Percentiles rank a stretch among this genome's conserved stretches.
phyloP scores from a whole-genome alignment of 2,113 vertebrate species.

The Urocolius indicus region DNA sequence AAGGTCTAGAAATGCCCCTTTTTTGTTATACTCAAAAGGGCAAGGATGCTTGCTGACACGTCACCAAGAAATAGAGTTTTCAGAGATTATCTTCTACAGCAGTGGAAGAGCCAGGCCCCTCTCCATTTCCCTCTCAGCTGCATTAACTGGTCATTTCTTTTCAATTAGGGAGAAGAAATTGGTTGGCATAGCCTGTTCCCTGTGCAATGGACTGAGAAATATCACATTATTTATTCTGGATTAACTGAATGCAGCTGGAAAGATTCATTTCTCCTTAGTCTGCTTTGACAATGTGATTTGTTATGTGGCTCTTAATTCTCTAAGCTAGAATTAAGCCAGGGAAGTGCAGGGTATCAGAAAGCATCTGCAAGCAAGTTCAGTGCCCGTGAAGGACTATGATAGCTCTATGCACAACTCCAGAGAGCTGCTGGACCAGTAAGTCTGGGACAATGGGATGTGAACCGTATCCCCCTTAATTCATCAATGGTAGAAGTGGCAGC shows the following conservation, averaged over 20 bases:
- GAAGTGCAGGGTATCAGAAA: background rate
- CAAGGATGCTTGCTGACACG: background rate
- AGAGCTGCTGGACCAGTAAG: background rate
- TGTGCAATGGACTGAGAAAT: slow-evolving; percentile 31
- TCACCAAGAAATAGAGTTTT: background rate
- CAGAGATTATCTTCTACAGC: background rate
- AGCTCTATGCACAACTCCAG: background rate
- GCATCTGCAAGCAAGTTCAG: background rate
- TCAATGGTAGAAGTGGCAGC: background rate
- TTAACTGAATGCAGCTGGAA: slow-evolving; percentile 7
- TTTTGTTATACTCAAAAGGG: background rate
- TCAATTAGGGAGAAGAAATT: slow-evolving; percentile 38
- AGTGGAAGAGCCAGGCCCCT: background rate
- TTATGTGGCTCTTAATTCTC: background rate
- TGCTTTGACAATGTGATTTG: slow-evolving; percentile 48
- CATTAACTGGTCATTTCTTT: slow-evolving; percentile 20
- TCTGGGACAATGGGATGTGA: background rate
- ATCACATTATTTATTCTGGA: slow-evolving; percentile 49
- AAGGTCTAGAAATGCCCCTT: background rate
- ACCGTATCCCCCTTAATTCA: fast-evolving
- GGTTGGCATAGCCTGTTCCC: slow-evolving; percentile 26
- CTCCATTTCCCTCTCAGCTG: background rate
- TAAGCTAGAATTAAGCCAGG: background rate
- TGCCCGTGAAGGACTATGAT: background rate
- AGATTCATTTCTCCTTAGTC: slow-evolving; percentile 48